Base-by-base conservation (phyloP, 2,113 vertebrate genomes). In the Telmatochromis brichardi region DNA sequence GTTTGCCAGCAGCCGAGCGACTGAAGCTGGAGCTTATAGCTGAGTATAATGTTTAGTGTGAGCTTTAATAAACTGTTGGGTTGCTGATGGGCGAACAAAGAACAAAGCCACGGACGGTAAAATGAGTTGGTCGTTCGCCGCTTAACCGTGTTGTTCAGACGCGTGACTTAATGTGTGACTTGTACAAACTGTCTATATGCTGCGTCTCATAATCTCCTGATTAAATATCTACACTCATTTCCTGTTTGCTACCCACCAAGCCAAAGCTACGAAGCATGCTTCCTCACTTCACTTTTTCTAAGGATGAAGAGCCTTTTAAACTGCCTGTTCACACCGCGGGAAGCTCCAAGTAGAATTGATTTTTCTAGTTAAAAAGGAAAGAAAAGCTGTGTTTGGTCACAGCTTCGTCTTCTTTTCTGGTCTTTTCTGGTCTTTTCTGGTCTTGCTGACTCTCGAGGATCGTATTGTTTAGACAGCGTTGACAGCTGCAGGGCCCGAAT, bases 331-430 rank as follows among this genome's bases (percentile, higher is more conserved):
- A 3, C 10, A 1, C 33, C 1, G 2, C 5, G 6, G 33, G 33
- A 40, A 68, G 33, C 37, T 71, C 37, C 37, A 4, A 1, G 21
- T 17, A 45, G 2, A 17, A 47, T 11, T 3, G 6, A 73, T 10
- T 76, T 45, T 1, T 50, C 42, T 1, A 17, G 5, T 47, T 17
- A 7, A 47, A 47, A 73, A 42, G 35, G 0, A 42, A 15, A 26
- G 5, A 45, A 10, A 45, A 2, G 12, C 21, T 17, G n/a, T 10
- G 14, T 73, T 4, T 26, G 23, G 40, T 28, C 9, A 10, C 35
- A 14, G 68, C 37, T 17, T 73, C 1, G 0, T 73, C 1, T 1
- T 42, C 13, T 23, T 73, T 40, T n/a, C 60, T 37, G 60, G 31
- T 21, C 13, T 23, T 73, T 40, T n/a, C 60, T 37, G 60, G 31